Percentiles rank a stretch among this genome's conserved stretches.
phyloP scores from a whole-genome alignment of 92 coral and sea anemone species.

The Palythoa grandis region DNA sequence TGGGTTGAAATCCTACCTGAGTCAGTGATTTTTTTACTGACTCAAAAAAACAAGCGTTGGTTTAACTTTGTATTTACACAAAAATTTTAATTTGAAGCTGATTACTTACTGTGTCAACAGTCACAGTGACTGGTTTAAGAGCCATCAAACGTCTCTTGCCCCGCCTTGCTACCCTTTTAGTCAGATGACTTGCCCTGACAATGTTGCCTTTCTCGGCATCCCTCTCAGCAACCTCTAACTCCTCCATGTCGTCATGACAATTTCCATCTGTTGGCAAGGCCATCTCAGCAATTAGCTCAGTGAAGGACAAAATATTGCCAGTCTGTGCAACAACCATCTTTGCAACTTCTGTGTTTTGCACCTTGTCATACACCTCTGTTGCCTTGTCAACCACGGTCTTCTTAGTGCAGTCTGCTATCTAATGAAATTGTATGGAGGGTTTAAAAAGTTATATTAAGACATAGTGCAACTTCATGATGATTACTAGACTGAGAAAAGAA shows the following conservation, averaged over 20 bases:
- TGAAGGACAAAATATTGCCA: conserved; percentile 68
- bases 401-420: conserved; percentile 77
- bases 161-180: conserved; percentile 69
- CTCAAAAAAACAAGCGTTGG: no score
- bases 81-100: not conserved
- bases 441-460: no score
- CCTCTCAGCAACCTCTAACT: conserved; percentile 67
- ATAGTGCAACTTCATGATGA: no score
- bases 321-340: conserved; percentile 77
- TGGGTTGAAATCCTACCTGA: no score
- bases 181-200: conserved; percentile 72
- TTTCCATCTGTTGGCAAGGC: conserved; percentile 88
- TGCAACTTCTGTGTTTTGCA: conserved; percentile 68
- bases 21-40: no score
- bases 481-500: no score
- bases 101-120: conserved; percentile 80
- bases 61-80: no score
- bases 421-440: not conserved
- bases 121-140: conserved; percentile 77
- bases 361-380: conserved; percentile 68
- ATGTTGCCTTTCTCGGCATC: conserved; percentile 69
- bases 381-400: conserved; percentile 77
- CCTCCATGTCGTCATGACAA: conserved; percentile 82
- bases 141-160: conserved; percentile 78
- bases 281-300: conserved; percentile 83